Evolutionary conservation across 2,888 invertebrate species (phyloP), one percentile per base, ranked within the genome.

Genomic region (Amiota communis): DNA sequence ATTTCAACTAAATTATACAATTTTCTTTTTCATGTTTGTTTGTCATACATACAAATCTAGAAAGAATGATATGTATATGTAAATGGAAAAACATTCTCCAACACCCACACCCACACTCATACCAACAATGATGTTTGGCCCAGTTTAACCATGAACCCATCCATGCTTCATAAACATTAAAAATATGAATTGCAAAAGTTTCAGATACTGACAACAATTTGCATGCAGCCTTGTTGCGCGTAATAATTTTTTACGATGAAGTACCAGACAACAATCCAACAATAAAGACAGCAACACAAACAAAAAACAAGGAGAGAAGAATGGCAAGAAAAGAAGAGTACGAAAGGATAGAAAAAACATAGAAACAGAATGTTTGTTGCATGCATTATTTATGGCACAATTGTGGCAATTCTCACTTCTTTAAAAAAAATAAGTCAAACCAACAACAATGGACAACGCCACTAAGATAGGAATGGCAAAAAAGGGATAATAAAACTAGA

Each of bases 221-320:
- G 47, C 47, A 65, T 65, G 17, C 48, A 48, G 17, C 48, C 48
- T 15, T 48, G 48, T 64, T 47, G 64, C 46, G 46, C 47, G 65
- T 48, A 65, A 65, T 65, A 65, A 17, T 49, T 65, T 65, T 65
- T 65, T 65, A 65, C 65, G 48, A 65, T 65, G 12, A 47, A 65
- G 15, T 63, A 46, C 48, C 48, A 48, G 48, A 46, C 65, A 65
- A 65, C 65, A 17, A 65, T 65, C 36, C 36, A 36, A 36, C 36
- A 36, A 36, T 36, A 36, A 36, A 36, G 36, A 36, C 36, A 36
- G 36, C 36, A 36, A 36, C 2, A 20, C 2, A 46, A 63, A 23
- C 36, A 20, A 20, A 15, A 46, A 46, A 46, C 1, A 53, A 12
- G 10, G 47, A 63, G 36, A 36, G 6, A 36, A 36, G 36, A 6